Conservation (phyloP, 1,140 invertebrate species). For the Neoseiulus cucumeris region DNA sequence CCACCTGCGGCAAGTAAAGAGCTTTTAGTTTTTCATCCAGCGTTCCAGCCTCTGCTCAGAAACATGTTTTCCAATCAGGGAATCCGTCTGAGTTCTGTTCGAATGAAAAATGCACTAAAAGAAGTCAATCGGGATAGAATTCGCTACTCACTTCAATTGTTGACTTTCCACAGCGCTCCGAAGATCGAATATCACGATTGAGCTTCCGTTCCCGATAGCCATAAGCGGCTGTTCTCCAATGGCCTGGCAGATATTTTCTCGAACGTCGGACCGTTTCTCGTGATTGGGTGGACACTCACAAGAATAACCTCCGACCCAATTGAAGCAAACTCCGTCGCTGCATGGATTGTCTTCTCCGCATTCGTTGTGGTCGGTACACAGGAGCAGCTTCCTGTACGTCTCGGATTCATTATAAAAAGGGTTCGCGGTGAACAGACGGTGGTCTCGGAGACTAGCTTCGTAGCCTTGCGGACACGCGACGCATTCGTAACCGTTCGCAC, state of each 20-base stretch:
- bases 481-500: not conserved
- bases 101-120: too few relatives aligned
- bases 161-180: not conserved
- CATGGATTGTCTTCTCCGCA: not conserved
- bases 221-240: not conserved
- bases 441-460: not conserved
- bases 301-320: not conserved
- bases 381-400: not conserved
- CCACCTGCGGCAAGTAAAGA: too few relatives aligned
- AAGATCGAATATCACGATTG: not conserved
- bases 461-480: not conserved
- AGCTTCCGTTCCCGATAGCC: not conserved
- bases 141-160: too few relatives aligned
- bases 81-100: too few relatives aligned
- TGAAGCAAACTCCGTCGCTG: not conserved
- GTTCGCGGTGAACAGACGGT: not conserved
- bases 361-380: not conserved
- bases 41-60: too few relatives aligned
- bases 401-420: not conserved
- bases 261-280: not conserved
- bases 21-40: too few relatives aligned
- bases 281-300: constrained; percentile 4
- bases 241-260: not conserved
- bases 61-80: too few relatives aligned
- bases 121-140: too few relatives aligned